phyloP scores from a whole-genome alignment of 2,888 invertebrate species.

The Brenthis daphne region DNA sequence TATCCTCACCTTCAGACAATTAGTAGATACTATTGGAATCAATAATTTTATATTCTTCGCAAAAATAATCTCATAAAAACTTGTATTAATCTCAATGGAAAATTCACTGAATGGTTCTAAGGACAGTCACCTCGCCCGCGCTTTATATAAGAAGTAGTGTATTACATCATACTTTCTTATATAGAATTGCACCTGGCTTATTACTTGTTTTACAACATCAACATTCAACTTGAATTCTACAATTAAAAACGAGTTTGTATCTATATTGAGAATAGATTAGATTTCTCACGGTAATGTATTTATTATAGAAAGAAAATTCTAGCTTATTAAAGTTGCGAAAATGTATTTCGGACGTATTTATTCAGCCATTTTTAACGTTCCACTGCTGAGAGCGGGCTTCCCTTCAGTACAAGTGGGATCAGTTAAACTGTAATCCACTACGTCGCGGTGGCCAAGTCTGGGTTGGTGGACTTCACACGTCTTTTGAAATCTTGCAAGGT shows the following conservation, averaged over 20 bases:
- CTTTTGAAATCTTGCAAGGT: too few relatives aligned
- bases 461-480: too few relatives aligned
- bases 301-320: conserved; percentile 4
- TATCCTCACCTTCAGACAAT: too few relatives aligned
- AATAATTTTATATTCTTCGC: background rate
- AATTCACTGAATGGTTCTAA: conserved; percentile 31
- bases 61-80: conserved; percentile 4
- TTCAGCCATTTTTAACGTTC: too few relatives aligned
- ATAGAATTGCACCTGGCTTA: conserved; percentile 28
- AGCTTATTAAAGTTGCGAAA: conserved; percentile 9
- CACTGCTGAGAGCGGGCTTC: too few relatives aligned
- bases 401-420: too few relatives aligned
- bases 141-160: conserved; percentile 34
- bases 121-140: conserved; percentile 30
- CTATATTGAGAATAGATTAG: conserved; percentile 28
- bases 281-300: conserved; percentile 24
- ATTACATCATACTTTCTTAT: conserved; percentile 36
- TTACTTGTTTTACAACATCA: conserved; percentile 33
- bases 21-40: background rate
- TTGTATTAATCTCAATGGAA: conserved; percentile 15
- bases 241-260: conserved; percentile 37
- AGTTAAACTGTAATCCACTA: too few relatives aligned
- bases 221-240: conserved; percentile 32
- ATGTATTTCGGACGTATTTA: background rate
- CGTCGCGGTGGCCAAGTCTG: too few relatives aligned